These are phyloP conservation scores for Hyposmocoma kahamanoa DNA, from an alignment of 1,140 invertebrate genomes.

Conservation along the genomic window DNA sequence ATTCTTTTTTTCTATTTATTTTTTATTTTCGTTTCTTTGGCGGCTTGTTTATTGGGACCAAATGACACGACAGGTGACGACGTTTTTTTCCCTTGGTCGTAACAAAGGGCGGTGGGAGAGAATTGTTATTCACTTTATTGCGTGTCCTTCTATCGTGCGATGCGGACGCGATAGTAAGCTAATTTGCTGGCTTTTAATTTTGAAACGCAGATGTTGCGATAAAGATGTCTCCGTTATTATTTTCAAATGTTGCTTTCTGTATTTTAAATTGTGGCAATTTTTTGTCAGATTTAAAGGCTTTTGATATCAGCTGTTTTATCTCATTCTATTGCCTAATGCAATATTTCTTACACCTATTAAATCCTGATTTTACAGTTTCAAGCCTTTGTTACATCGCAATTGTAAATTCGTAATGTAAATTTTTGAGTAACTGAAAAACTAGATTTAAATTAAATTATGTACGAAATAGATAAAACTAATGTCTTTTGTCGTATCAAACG, in stretches of 20 bases:
- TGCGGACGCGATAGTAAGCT: constrained; percentile 33
- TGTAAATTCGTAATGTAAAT: too few species aligned
- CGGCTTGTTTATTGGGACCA: constrained; percentile 64
- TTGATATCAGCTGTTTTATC: too few species aligned
- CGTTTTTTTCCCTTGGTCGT: constrained; percentile 36
- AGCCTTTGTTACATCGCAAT: too few species aligned
- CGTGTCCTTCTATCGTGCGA: constrained; percentile 46
- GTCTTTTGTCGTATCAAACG: too few species aligned
- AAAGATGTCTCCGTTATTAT: constrained; percentile 25
- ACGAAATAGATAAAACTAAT: too few species aligned
- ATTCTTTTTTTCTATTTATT: constrained; percentile 57
- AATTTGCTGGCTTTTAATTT: constrained; percentile 54
- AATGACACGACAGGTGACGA: constrained; percentile 71
- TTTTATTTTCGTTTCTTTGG: constrained; percentile 66
- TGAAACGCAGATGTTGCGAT: constrained; percentile 51
- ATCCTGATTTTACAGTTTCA: too few species aligned
- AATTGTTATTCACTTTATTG: constrained; percentile 69
- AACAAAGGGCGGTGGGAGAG: constrained; percentile 37
- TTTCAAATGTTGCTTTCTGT: not conserved
- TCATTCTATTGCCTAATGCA: too few species aligned
- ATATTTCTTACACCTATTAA: too few species aligned
- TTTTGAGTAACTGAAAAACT: too few species aligned
- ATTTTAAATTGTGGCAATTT: too few species aligned
- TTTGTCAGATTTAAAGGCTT: too few species aligned
- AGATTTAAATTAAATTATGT: too few species aligned